Evolutionary conservation across 2,888 invertebrate genomes (phyloP).

Genomic region (Drosophila longiperda): DNA sequence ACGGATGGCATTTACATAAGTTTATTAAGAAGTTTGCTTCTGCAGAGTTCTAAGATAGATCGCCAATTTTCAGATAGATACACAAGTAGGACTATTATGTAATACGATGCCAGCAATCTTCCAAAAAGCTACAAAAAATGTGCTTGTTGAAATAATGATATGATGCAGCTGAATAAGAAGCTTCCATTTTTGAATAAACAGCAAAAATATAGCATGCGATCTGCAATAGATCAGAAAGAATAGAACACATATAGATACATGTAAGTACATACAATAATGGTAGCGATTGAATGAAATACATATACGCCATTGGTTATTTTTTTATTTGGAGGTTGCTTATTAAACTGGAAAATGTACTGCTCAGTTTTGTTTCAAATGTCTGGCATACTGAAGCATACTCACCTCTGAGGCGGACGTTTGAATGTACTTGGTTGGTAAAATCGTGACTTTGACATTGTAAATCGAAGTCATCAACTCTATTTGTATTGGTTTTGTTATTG

Average conservation of each 20-base stretch:
- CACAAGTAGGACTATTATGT: not conserved
- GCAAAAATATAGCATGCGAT: slow-evolving; percentile 67
- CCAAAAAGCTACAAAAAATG: slow-evolving; percentile 11
- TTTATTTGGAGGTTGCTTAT: not conserved
- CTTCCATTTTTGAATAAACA: slow-evolving; percentile 52
- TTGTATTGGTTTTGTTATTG: slow-evolving; percentile 20
- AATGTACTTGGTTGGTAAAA: slow-evolving; percentile 10
- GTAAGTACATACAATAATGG: slow-evolving; percentile 3
- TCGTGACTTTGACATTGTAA: slow-evolving; percentile 14
- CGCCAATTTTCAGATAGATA: slow-evolving; percentile 13
- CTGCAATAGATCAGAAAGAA: slow-evolving; percentile 67
- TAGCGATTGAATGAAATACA: slow-evolving; percentile 1
- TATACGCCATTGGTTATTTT: not conserved
- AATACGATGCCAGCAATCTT: slow-evolving; percentile 18
- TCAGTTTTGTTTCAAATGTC: slow-evolving; percentile 6
- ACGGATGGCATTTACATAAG: slow-evolving; percentile 1
- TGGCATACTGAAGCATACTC: slow-evolving; percentile 39
- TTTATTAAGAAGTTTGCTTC: not conserved
- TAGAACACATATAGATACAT: slow-evolving; percentile 17
- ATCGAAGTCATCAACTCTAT: slow-evolving; percentile 7
- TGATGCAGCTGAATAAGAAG: slow-evolving; percentile 26
- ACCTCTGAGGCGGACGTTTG: slow-evolving; percentile 48
- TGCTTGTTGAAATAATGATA: slow-evolving; percentile 12
- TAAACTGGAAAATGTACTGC: not conserved
- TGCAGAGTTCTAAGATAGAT: not conserved